These are phyloP conservation scores for Hypocryptadius cinnamomeus DNA, from an alignment of 2,113 vertebrate genomes.

Conservation along the genomic window DNA sequence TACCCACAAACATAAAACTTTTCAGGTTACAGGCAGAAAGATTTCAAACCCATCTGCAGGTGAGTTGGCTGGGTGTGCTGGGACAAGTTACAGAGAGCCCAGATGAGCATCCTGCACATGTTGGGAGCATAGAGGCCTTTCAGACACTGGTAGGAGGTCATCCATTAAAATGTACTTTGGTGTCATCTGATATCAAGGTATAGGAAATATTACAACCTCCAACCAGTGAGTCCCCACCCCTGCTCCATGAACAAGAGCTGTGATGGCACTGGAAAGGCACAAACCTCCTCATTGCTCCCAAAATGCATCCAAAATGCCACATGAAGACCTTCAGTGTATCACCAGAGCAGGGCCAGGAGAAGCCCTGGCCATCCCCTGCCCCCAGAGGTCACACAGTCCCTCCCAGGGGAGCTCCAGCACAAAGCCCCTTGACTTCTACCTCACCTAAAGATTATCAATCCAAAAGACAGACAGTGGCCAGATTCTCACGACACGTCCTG, in stretches of 20 bases:
- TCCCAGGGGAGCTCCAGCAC: neutral
- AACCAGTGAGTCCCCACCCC: neutral
- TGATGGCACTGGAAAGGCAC: neutral
- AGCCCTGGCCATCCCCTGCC: too few species aligned
- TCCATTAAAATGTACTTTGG: neutral
- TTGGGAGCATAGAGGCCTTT: neutral
- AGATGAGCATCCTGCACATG: neutral
- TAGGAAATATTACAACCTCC: neutral
- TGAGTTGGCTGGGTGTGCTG: neutral
- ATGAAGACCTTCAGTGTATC: neutral
- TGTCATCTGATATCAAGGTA: neutral
- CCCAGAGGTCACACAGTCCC: neutral
- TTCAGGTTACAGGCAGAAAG: neutral
- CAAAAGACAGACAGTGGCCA: fast-evolving
- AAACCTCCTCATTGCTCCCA: neutral
- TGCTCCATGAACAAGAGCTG: neutral
- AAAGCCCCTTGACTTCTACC: neutral
- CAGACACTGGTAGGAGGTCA: neutral
- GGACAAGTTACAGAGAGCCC: neutral
- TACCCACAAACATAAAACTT: neutral
- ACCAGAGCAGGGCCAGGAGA: neutral
- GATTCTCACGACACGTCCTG: neutral
- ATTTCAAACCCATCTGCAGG: neutral
- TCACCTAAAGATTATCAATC: neutral
- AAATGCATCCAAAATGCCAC: neutral